Conservation (phyloP, 2,113 vertebrate genomes). For the Ranitomeya variabilis region DNA sequence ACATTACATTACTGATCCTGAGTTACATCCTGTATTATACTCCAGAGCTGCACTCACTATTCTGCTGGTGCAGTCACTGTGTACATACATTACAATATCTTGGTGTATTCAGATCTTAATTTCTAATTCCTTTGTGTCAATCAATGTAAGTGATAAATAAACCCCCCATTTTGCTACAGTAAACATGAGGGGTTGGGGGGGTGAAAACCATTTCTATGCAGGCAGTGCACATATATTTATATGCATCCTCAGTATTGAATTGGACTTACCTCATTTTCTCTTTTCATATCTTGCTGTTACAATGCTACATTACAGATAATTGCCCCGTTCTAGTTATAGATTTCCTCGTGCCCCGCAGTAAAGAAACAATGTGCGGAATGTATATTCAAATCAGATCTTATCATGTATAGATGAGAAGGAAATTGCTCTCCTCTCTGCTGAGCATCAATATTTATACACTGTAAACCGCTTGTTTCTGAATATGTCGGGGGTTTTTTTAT, state of each 20-base stretch:
- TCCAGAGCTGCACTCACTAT: too few species aligned
- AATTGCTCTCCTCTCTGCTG: conserved; percentile 8
- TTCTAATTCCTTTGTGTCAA: not conserved
- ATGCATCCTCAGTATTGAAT: not conserved
- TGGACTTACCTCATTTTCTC: not conserved
- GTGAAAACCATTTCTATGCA: not conserved
- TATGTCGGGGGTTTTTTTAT: not conserved
- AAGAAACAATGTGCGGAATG: not conserved
- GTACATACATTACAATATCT: too few species aligned
- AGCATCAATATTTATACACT: conserved; percentile 30
- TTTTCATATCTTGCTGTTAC: not conserved
- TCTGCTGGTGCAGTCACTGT: too few species aligned
- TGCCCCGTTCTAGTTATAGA: not conserved
- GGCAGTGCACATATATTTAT: not conserved
- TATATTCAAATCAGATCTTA: conserved; percentile 23
- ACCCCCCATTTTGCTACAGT: not conserved
- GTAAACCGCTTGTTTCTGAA: not conserved
- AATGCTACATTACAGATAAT: not conserved
- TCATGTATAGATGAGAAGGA: conserved; percentile 26
- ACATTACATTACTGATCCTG: too few species aligned
- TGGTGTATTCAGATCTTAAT: too few species aligned
- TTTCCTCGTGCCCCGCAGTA: not conserved
- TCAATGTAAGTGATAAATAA: not conserved
- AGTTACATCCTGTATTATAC: too few species aligned
- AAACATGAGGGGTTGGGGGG: not conserved